These are phyloP conservation scores for Mesorhabditis belari DNA, from an alignment of 2,888 invertebrate genomes.

Conservation along the genomic window DNA sequence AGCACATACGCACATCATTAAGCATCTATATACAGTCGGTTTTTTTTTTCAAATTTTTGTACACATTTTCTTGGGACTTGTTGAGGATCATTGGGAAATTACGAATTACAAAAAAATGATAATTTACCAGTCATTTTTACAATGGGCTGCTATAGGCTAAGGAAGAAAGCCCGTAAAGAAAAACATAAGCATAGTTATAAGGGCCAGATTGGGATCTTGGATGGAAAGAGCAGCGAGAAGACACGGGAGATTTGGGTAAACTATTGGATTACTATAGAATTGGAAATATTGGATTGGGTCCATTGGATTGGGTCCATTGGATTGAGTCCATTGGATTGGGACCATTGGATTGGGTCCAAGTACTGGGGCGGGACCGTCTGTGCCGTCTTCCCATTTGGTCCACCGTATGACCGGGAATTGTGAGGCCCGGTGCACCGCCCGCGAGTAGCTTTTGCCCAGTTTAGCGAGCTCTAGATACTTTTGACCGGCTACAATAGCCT, in stretches of 20 bases:
- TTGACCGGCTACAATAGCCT: too few relatives aligned
- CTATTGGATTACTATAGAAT: not conserved
- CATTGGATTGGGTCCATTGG: not conserved
- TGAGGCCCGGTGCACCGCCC: too few relatives aligned
- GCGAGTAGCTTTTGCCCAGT: not conserved
- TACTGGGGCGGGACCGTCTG: not conserved
- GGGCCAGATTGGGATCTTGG: not conserved
- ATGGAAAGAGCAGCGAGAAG: not conserved
- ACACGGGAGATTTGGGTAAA: not conserved
- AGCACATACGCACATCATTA: not conserved
- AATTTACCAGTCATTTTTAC: not conserved
- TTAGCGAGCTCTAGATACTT: not conserved
- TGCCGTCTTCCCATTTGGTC: conserved; percentile 17
- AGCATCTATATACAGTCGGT: not conserved
- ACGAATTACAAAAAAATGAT: not conserved
- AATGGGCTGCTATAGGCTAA: too few relatives aligned
- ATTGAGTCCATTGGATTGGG: too few relatives aligned
- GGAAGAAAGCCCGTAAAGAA: not conserved
- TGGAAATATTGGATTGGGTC: not conserved
- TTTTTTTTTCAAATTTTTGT: not conserved
- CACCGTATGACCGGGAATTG: conserved; percentile 27
- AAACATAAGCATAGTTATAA: not conserved
- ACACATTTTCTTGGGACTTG: not conserved
- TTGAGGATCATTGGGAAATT: not conserved
- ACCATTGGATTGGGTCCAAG: not conserved